Evolutionary conservation across 2,113 vertebrate genomes (phyloP), one percentile per base, ranked within the genome.

Genomic region (Cyprinus carpio): DNA sequence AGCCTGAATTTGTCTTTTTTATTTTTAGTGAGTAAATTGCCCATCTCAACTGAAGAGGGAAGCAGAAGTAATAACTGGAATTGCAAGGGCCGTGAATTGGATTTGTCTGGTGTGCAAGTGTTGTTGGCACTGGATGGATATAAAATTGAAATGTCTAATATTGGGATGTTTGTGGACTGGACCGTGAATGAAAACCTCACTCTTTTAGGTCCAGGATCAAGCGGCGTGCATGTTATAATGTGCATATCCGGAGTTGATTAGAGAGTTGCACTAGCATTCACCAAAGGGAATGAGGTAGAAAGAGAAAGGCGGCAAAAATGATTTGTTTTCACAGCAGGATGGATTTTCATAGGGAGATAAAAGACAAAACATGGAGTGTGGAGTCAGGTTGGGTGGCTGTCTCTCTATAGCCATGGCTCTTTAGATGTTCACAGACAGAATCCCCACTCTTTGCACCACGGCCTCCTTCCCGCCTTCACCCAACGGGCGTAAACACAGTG

Each of bases 281-380:
- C 65, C 46, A 82, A 81, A 54, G 54, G 34, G 79, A 83, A 74
- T 23, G 54, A 84, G 37, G 12, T 54, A 54, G 49, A 72, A 76
- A 84, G 76, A 56, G 77, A 58, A 49, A 75, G 82, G n/a, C 25
- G 5, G 60, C n/a, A 46, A 87, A 46, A 71, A 49, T 90, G 67
- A 89, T 89, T 90, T 87, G 87, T 89, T 90, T 89, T 89, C 88
- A 88, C 87, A 87, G 85, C 85, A 29, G 89, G 83, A 49, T 1
- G 25, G 65, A 51, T 49, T 58, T 62, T 89, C 76, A 27, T 85
- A 85, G 84, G 76, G 88, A 86, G 88, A 87, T 87, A 72, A 87
- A 90, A 87, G 64, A 64, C 25, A 83, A 86, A 60, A 49, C 49
- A 56, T 56, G 40, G 69, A 84, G 83, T 81, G 83, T 83, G 67